Base-by-base conservation (phyloP, 2,797 vertebrate species). In the Ctenopoma multispine region DNA sequence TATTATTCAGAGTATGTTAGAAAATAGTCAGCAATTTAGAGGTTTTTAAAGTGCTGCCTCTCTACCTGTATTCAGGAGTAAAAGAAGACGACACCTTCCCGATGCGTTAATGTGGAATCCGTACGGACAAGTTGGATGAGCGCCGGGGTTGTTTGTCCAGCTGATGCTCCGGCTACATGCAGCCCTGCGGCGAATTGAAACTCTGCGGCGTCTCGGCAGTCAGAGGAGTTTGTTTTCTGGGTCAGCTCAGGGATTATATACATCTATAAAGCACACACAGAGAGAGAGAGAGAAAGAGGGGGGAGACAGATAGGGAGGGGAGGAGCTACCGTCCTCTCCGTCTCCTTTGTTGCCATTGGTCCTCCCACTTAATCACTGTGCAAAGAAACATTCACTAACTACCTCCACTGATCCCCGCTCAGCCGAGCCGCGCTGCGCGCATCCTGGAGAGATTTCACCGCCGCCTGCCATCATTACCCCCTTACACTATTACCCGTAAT, bases 191-290 rank as follows among this genome's bases (percentile, higher is more conserved):
- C 81, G 84, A 81, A 80, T 86, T 48, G 46, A 20, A 73, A 86
- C 83, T 75, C 59, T 72, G 83, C 68, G 51, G 68, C 49, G 76
- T 59, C 69, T 86, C 83, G 74, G 68, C 74, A 78, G 81, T 89
- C 83, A 75, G 89, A 80, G 82, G 90, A 93, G 92, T 92, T 91
- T 85, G 87, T 91, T 94, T 95, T 94, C 93, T 94, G 93, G 93
- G 92, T 94, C 93, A 94, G 86, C 89, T 87, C 87, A 0, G 88
- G 90, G 91, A 94, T 94, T 94, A 94, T 92, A 91, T 91, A 87
- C 91, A 87, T 89, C 80, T 92, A 89, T 81, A 84, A 85, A 89
- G 86, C 87, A 41, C 63, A 5, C 60, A 23, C 29, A 40, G 65
- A 11, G 47, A 31, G 66, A 38, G 75, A 5, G 63, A 23, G 57